Conservation (phyloP, 1,140 invertebrate species). For the Babylonia areolata region DNA sequence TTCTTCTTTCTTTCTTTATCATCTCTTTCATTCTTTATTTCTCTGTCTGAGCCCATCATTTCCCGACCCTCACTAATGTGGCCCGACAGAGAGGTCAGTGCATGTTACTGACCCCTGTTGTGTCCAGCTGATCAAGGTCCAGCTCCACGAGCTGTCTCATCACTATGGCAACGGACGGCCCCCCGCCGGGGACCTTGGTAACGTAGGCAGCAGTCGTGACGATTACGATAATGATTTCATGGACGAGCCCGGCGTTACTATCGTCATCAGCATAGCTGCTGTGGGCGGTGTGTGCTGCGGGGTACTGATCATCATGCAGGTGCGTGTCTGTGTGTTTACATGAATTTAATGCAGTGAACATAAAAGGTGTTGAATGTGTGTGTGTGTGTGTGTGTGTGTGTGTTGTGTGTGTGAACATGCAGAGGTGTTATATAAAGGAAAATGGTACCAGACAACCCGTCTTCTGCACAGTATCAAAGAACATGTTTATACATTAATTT, state of each 20-base stretch:
- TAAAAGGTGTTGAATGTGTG: too few relatives aligned
- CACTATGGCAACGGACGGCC: not conserved
- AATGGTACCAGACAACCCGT: too few relatives aligned
- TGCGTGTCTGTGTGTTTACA: conserved; percentile 42
- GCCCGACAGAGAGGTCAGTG: too few relatives aligned
- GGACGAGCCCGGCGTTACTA: conserved; percentile 55
- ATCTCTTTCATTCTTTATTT: not conserved
- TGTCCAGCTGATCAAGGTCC: conserved; percentile 36
- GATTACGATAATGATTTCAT: conserved; percentile 18
- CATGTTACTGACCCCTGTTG: not conserved
- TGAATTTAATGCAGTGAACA: too few relatives aligned
- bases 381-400: too few relatives aligned
- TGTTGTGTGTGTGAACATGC: too few relatives aligned
- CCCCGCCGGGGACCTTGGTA: not conserved
- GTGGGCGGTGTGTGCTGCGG: conserved; percentile 69
- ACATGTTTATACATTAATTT: too few relatives aligned
- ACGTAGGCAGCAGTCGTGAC: not conserved
- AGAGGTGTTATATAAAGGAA: too few relatives aligned
- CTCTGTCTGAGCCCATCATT: not conserved
- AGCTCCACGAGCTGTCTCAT: conserved; percentile 26
- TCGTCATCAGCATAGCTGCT: conserved; percentile 64
- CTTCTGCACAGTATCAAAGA: too few relatives aligned
- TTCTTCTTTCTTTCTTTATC: not conserved
- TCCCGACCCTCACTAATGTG: too few relatives aligned
- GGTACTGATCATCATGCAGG: conserved; percentile 66